These are phyloP conservation scores for Poeciliopsis retropinna DNA, from an alignment of 2,113 vertebrate genomes.

Conservation along the genomic window DNA sequence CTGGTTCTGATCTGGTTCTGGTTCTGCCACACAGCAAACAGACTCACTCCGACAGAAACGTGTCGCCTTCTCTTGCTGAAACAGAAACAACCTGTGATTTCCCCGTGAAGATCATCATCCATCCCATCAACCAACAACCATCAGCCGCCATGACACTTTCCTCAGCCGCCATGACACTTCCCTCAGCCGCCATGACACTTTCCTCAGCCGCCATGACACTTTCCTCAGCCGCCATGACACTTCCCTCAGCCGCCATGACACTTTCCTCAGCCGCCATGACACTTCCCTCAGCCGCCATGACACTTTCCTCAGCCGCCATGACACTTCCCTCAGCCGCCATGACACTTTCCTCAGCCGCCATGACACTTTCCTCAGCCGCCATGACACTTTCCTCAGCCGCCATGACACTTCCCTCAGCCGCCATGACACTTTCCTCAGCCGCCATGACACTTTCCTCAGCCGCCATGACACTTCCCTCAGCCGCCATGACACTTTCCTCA, in stretches of 20 bases:
- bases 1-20: no score
- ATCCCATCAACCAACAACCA: conserved; percentile 8
- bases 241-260: no score
- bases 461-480: no score
- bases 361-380: conserved; percentile 40
- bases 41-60: conserved; percentile 9
- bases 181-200: no score
- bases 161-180: conserved; percentile 2
- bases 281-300: no score
- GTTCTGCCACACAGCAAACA: neutral
- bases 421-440: no score
- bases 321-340: conserved; percentile 7
- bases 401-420: no score
- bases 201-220: no score
- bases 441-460: conserved; percentile 35
- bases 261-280: no score
- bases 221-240: no score
- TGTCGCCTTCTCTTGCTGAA: conserved; percentile 13
- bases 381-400: no score
- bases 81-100: conserved; percentile 16
- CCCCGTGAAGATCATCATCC: conserved; percentile 47
- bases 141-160: conserved; percentile 26
- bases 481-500: no score
- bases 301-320: conserved; percentile 5
- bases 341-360: neutral